These are phyloP conservation scores for Pandemis corylana DNA, from an alignment of 2,888 invertebrate species.

Conservation along the genomic window DNA sequence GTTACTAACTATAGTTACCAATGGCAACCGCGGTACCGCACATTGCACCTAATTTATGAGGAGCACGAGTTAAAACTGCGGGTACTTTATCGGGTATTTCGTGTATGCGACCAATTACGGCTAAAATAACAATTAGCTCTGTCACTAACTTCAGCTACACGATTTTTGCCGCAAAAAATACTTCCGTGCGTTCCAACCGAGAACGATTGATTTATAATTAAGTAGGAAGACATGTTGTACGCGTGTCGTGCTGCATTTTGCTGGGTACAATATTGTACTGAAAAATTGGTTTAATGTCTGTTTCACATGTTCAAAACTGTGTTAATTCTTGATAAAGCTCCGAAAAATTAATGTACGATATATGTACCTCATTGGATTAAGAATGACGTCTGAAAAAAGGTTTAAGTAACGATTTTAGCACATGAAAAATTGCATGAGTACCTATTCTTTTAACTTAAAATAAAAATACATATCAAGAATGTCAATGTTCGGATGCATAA, in stretches of 20 bases:
- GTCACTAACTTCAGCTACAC: constrained; percentile 26
- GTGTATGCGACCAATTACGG: constrained; percentile 27
- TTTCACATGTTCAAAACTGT: too few relatives aligned
- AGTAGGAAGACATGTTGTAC: constrained; percentile 30
- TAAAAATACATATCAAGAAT: too few relatives aligned
- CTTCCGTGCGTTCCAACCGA: constrained; percentile 31
- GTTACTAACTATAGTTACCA: not conserved
- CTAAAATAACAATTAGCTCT: constrained; percentile 32
- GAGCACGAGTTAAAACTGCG: not conserved
- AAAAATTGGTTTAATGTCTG: not conserved
- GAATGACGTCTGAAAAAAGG: too few relatives aligned
- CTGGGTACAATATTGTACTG: not conserved
- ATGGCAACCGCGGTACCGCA: not conserved
- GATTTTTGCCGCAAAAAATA: constrained; percentile 28
- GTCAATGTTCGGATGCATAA: too few relatives aligned
- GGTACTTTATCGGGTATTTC: constrained; percentile 4
- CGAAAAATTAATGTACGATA: too few relatives aligned
- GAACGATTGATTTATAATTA: constrained; percentile 36
- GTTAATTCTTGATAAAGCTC: too few relatives aligned
- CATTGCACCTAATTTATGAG: not conserved
- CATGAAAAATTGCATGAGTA: too few relatives aligned
- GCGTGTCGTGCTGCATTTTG: constrained; percentile 7
- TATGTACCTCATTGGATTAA: too few relatives aligned
- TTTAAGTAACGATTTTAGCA: too few relatives aligned
- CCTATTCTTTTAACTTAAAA: too few relatives aligned